Conservation (phyloP, 2,113 vertebrate species). For the Apodemus speciosus region DNA sequence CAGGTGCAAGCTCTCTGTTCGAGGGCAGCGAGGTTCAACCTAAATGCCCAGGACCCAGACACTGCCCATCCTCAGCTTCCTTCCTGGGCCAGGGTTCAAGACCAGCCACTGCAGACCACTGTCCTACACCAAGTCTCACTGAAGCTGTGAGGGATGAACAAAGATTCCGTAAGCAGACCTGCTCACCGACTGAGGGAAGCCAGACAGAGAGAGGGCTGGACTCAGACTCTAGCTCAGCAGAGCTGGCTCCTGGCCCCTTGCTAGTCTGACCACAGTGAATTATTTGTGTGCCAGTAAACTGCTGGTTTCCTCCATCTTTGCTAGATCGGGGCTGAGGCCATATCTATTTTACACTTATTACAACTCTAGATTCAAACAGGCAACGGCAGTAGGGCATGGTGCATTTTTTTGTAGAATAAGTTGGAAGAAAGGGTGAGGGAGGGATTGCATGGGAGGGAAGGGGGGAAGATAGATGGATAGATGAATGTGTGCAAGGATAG, state of each 20-base stretch:
- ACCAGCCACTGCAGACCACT: accelerated
- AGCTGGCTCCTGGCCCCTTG: neutral
- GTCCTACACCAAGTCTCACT: neutral
- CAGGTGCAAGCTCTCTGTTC: neutral
- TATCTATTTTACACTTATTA: accelerated
- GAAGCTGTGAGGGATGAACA: neutral
- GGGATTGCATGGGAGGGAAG: neutral
- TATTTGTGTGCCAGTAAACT: neutral
- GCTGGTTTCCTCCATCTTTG: neutral
- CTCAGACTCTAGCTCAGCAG: neutral
- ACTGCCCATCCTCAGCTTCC: neutral
- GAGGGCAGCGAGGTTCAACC: neutral
- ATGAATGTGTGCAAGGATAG: neutral
- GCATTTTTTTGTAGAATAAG: neutral
- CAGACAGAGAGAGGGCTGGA: neutral
- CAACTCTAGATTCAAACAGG: neutral
- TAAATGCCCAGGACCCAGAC: neutral
- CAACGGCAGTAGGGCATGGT: accelerated
- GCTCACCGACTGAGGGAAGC: too few relatives aligned
- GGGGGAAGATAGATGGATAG: neutral
- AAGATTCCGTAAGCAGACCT: neutral
- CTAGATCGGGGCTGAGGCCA: neutral
- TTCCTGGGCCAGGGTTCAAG: too few relatives aligned
- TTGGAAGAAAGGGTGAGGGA: neutral
- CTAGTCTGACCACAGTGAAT: neutral